These are phyloP conservation scores for Endomychus coccineus DNA, from an alignment of 2,888 invertebrate genomes.

Conservation along the genomic window DNA sequence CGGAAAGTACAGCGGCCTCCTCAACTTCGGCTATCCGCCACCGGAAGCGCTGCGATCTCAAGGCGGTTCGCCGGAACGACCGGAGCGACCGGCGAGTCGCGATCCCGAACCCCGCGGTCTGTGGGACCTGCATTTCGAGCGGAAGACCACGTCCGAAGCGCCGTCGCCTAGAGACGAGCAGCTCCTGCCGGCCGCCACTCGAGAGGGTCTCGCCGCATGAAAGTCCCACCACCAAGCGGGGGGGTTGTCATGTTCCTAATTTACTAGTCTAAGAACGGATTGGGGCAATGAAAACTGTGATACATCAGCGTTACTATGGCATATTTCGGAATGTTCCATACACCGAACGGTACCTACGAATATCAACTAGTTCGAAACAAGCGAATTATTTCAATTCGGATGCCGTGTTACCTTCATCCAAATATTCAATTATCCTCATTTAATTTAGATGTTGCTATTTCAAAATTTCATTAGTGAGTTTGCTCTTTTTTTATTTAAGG, in stretches of 20 bases:
- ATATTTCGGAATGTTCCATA: constrained; percentile 1
- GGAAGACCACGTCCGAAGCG: constrained; percentile 44
- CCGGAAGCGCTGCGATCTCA: constrained; percentile 47
- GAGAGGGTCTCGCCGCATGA: constrained; percentile 69
- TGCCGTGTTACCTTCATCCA: no score
- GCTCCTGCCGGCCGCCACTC: constrained; percentile 57
- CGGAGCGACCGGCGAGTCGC: constrained; percentile 44
- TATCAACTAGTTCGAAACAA: no score
- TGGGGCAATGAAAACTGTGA: constrained; percentile 48
- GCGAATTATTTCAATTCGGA: constrained; percentile 36
- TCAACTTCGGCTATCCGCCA: constrained; percentile 68
- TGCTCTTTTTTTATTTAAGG: no score
- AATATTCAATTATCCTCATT: no score
- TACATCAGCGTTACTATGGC: constrained; percentile 35
- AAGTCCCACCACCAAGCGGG: constrained; percentile 19
- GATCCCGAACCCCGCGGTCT: constrained; percentile 44
- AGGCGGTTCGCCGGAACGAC: constrained; percentile 47
- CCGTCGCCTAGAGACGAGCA: constrained; percentile 40
- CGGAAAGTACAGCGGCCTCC: constrained; percentile 65
- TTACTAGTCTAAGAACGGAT: constrained; percentile 39
- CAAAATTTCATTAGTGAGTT: no score
- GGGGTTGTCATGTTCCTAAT: constrained; percentile 47
- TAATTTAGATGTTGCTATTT: no score
- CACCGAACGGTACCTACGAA: no score
- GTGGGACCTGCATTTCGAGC: constrained; percentile 53